phyloP scores from a whole-genome alignment of 2,888 invertebrate species.

The Formica aserva region DNA sequence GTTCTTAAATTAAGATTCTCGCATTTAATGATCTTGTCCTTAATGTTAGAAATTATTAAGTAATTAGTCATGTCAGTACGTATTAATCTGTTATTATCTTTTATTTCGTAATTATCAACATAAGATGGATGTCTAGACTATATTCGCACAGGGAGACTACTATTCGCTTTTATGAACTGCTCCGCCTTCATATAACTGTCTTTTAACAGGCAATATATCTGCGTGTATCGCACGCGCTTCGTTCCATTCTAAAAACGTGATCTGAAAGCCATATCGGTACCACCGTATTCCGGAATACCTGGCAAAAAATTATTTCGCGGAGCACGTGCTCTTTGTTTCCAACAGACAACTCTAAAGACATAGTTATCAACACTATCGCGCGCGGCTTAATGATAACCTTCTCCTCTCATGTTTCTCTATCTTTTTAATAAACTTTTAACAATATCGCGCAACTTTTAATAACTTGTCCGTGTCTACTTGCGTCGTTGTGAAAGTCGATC shows the following conservation, averaged over 20 bases:
- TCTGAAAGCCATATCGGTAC: constrained; percentile 25
- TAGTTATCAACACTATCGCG: constrained; percentile 30
- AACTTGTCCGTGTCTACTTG: constrained; percentile 34
- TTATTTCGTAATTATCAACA: neutral
- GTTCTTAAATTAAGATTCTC: neutral
- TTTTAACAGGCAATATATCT: constrained; percentile 27
- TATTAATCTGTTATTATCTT: neutral
- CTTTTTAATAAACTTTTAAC: constrained; percentile 64
- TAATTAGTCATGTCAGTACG: neutral
- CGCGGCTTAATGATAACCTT: constrained; percentile 30
- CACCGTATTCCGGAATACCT: neutral
- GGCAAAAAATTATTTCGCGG: neutral
- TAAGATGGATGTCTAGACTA: neutral
- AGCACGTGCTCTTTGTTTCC: constrained; percentile 38
- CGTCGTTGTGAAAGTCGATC: constrained; percentile 9
- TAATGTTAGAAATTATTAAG: neutral
- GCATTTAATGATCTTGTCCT: neutral
- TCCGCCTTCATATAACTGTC: constrained; percentile 14
- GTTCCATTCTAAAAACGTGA: constrained; percentile 41
- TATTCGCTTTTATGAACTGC: constrained; percentile 20
- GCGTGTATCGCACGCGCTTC: constrained; percentile 5
- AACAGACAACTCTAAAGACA: constrained; percentile 26
- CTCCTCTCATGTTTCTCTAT: neutral
- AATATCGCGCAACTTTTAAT: constrained; percentile 61
- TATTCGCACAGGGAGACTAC: neutral